Evolutionary conservation across 2,113 vertebrate species (phyloP), one percentile per base, ranked within the genome.

Genomic region (Eubucco bourcierii): DNA sequence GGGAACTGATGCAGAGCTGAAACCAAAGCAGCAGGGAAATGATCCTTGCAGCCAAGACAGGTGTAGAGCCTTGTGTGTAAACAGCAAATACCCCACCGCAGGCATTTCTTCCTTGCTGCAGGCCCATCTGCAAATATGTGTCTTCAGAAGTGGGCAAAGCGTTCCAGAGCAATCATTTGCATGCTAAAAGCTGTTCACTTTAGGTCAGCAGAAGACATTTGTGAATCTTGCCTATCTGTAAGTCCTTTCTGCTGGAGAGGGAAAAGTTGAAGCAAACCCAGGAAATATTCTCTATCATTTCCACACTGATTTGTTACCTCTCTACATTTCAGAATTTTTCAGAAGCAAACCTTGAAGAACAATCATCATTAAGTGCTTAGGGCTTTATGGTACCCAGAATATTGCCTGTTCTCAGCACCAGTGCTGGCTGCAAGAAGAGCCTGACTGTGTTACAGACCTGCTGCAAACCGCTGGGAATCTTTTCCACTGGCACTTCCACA

Each of bases 201-300:
- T 5, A 60, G 65, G 59, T 72, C 75, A 78, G 41, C 72, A 73
- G 75, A 70, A 87, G 41, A 60, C 84, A 73, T 91, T 73, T 85
- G 67, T 70, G 79, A 73, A 5, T 41, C 7, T 28, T 90, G 77
- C 65, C 70, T 70, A 59, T 2, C 46, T 46, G 24, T 2, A 33
- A 67, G 41, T 53, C 18, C 25, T 83, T 53, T 70, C 33, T 78
- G 23, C 68, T 84, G 34, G 37, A 77, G 28, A 86, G 72, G 52
- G 37, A 67, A 78, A 78, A 84, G 37, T 34, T 86, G 80, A 86
- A 93, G 58, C 9, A 53, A 84, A 65, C 17, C 21, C 72, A 80
- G 53, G 29, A 55, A 1, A 4, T 7, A 76, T 89, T 28, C 56
- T 15, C 4, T 56, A 70, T 23, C 23, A 15, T 60, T 78, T 90